Percentiles rank a stretch among this genome's conserved stretches.
phyloP scores from a whole-genome alignment of 2,797 vertebrate species.

The Margarornis squamiger region DNA sequence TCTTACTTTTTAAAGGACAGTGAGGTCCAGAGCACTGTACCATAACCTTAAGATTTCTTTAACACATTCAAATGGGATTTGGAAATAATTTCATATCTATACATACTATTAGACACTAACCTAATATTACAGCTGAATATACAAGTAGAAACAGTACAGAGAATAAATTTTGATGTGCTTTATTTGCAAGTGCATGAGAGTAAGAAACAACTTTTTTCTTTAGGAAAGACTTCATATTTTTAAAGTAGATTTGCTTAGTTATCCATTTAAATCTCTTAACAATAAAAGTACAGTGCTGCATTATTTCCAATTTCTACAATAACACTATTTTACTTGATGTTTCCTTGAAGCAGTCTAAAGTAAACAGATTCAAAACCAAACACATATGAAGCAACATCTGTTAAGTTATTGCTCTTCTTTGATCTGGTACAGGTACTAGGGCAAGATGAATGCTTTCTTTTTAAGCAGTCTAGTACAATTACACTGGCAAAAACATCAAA shows the following conservation, averaged over 20 bases:
- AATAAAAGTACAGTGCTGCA: neutral
- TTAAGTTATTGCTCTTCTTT: conserved; percentile 6
- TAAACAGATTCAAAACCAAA: neutral
- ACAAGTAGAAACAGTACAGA: neutral
- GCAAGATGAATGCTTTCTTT: neutral
- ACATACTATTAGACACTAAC: neutral
- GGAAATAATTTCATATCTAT: neutral
- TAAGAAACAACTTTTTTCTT: neutral
- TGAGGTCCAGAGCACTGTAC: neutral
- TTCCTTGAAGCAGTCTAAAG: neutral
- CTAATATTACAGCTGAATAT: neutral
- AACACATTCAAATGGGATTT: neutral
- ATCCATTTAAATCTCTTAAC: neutral
- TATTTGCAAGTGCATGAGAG: neutral
- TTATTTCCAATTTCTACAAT: neutral
- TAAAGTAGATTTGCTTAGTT: neutral
- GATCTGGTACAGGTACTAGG: neutral
- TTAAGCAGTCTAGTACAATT: neutral
- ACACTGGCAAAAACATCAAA: neutral
- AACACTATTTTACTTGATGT: neutral
- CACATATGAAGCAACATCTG: neutral
- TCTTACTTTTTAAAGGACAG: neutral
- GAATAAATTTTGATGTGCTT: neutral
- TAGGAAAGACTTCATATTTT: neutral
- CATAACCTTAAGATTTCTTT: conserved; percentile 16